Evolutionary conservation across 2,113 vertebrate genomes (phyloP).

Genomic region (Acanthisitta chloris): DNA sequence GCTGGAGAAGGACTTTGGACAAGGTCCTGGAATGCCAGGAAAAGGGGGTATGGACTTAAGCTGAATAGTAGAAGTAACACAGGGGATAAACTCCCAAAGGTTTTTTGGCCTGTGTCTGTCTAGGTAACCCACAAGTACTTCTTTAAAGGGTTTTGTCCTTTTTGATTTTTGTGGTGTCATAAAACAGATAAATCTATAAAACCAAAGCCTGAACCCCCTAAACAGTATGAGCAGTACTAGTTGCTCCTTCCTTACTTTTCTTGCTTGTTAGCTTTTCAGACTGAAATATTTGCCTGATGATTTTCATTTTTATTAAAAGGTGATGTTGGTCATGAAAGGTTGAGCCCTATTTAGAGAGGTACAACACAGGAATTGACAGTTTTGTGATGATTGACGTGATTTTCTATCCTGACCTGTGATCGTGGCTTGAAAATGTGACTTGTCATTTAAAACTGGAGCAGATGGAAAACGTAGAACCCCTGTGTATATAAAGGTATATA

Average conservation of each 20-base stretch:
- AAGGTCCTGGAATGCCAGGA: not conserved
- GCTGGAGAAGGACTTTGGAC: not conserved
- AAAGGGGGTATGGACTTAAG: not conserved
- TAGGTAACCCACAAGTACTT: not conserved
- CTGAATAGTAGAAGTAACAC: too few relatives aligned
- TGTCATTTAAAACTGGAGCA: not conserved
- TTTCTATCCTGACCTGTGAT: accelerated
- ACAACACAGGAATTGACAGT: not conserved
- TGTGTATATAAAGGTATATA: accelerated
- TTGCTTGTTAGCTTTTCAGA: not conserved
- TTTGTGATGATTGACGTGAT: not conserved
- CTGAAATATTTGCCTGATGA: not conserved
- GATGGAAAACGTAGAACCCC: not conserved
- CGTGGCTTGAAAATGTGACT: not conserved
- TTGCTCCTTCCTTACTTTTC: not conserved
- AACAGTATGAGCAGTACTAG: not conserved
- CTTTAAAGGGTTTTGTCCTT: not conserved
- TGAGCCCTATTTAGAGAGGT: not conserved
- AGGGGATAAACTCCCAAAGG: not conserved
- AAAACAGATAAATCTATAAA: not conserved
- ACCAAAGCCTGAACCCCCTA: too few relatives aligned
- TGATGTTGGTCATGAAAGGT: not conserved
- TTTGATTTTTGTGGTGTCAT: not conserved
- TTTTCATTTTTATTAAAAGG: not conserved
- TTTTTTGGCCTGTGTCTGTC: not conserved